Evolutionary conservation across 1,140 invertebrate genomes (phyloP), one percentile per base, ranked within the genome.

Genomic region (Drosophila pectinifera): DNA sequence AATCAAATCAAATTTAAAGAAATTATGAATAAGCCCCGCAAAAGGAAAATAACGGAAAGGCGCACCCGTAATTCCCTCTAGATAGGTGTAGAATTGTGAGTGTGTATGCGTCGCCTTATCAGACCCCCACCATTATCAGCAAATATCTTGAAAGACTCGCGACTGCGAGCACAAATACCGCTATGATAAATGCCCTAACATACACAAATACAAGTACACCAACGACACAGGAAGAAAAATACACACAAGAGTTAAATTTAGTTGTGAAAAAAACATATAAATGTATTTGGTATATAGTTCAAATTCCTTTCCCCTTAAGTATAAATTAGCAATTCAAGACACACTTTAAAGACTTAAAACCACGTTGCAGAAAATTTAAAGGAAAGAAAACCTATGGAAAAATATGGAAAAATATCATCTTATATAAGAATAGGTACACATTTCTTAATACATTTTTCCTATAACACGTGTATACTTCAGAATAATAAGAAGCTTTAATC

Each of bases 131-230:
- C 65, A 63, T 49, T 86, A 86, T 86, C 83, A 89, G 79, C 45
- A 78, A 76, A 80, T 86, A 77, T 88, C 83, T 88, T 83, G 48
- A 55, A 88, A 80, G 63, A 88, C 75, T 64, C 67, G 38, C 58
- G 63, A 63, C 67, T 3, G n/a, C 48, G 41, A 26, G 41, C 31
- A 43, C 41, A 24, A 67, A 73, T 51, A 75, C 34, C 41, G 38
- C 61, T 65, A 41, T 57, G 74, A 78, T 78, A 77, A 77, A 68
- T 78, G 63, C 55, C 45, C 56, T 41, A 38, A 53, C 72, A 78
- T 56, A 61, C 14, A 58, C 10, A 58, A 18, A 56, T 31, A 59
- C 34, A 39, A 18, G 49, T 31, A 59, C 34, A 39, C 36, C 26
- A 13, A 5, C 13, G n/a, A 10, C 49, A 53, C 49, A 36, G 49